These are phyloP conservation scores for Telmatochromis bifrenatus DNA, from an alignment of 2,113 vertebrate species.

Conservation along the genomic window DNA sequence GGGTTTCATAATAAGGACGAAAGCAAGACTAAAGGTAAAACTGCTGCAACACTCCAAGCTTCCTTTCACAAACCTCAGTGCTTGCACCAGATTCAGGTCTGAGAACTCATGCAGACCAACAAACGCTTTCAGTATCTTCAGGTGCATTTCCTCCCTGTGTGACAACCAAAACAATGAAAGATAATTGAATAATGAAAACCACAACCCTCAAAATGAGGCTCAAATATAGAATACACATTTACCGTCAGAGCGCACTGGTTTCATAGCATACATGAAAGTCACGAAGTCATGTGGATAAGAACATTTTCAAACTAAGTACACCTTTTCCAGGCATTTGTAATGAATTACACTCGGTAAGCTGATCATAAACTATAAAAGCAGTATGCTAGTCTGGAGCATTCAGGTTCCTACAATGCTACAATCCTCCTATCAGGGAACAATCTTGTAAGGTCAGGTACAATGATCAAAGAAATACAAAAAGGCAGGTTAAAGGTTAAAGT, in stretches of 20 bases:
- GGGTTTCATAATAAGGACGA: not conserved
- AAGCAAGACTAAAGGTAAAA: not conserved
- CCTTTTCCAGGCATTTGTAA: not conserved
- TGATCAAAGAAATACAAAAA: not conserved
- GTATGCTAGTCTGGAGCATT: not conserved
- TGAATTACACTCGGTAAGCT: not conserved
- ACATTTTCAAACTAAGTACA: not conserved
- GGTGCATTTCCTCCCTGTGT: slow-evolving; percentile 79
- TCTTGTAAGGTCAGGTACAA: not conserved
- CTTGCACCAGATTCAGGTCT: slow-evolving; percentile 91
- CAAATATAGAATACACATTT: not conserved
- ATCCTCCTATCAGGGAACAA: not conserved
- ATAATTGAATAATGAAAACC: not conserved
- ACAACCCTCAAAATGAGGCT: not conserved
- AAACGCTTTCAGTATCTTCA: slow-evolving; percentile 85
- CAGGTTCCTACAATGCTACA: not conserved
- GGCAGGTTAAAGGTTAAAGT: not conserved
- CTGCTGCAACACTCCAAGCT: not conserved
- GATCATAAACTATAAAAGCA: not conserved
- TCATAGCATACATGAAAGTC: not conserved
- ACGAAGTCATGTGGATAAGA: not conserved
- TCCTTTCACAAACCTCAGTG: slow-evolving; percentile 77
- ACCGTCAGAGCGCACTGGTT: not conserved
- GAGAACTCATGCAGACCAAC: slow-evolving; percentile 89
- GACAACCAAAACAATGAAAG: not conserved